These are phyloP conservation scores for Phasia obesa DNA, from an alignment of 2,888 invertebrate species.

Conservation along the genomic window DNA sequence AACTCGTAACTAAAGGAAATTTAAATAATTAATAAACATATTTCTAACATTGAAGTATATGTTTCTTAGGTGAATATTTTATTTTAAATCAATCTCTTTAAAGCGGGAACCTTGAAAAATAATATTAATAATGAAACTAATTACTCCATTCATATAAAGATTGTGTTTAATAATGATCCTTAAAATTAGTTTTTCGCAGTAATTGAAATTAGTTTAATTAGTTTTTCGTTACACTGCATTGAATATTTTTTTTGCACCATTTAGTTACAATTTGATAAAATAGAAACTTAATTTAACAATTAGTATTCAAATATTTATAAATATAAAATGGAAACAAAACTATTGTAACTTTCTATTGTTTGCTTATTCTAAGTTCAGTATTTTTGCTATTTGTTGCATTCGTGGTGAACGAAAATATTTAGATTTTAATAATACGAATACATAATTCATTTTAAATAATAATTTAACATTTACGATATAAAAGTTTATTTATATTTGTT, in stretches of 20 bases:
- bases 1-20: too few relatives aligned
- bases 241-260: background rate
- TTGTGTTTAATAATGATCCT: background rate
- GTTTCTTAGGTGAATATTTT: too few relatives aligned
- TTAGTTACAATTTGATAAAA: background rate
- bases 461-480: background rate
- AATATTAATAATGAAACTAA: too few relatives aligned
- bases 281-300: background rate
- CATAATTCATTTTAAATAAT: slow-evolving; percentile 4
- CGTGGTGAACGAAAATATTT: background rate
- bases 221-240: background rate
- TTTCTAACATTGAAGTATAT: too few relatives aligned
- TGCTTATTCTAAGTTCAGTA: background rate
- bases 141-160: too few relatives aligned
- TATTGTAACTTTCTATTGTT: background rate
- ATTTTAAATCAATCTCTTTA: too few relatives aligned
- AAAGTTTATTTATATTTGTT: background rate
- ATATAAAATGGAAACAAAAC: background rate
- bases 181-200: background rate
- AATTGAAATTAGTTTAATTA: background rate
- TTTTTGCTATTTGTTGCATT: background rate
- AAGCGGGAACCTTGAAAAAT: too few relatives aligned
- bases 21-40: too few relatives aligned
- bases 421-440: background rate
- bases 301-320: background rate